These are phyloP conservation scores for Dendrolimus punctatus DNA, from an alignment of 1,140 invertebrate genomes.

Conservation along the genomic window DNA sequence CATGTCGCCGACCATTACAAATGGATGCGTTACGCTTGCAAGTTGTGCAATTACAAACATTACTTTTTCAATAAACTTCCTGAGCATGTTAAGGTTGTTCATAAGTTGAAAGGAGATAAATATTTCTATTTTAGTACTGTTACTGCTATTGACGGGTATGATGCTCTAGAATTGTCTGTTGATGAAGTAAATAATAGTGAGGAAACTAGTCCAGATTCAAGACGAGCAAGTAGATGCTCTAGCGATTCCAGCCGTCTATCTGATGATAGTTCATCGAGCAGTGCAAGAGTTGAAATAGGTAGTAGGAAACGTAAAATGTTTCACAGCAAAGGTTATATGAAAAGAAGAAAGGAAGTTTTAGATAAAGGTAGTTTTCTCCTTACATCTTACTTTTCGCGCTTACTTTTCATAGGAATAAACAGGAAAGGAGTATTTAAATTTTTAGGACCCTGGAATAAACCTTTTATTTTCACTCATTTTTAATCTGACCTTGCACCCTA, in stretches of 20 bases:
- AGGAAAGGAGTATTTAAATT: too few species aligned
- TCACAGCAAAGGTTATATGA: slow-evolving; percentile 27
- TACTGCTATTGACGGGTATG: slow-evolving; percentile 52
- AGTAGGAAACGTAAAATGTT: slow-evolving; percentile 50
- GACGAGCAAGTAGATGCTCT: slow-evolving; percentile 55
- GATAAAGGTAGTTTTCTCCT: slow-evolving; percentile 25
- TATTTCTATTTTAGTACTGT: slow-evolving; percentile 60
- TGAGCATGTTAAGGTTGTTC: slow-evolving; percentile 70
- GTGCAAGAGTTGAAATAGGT: slow-evolving; percentile 33
- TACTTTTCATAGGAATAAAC: too few species aligned
- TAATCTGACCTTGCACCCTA: too few species aligned
- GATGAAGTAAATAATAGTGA: slow-evolving; percentile 32
- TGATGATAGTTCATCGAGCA: slow-evolving; percentile 57
- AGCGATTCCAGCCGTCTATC: slow-evolving; percentile 59
- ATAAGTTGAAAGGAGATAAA: slow-evolving; percentile 61
- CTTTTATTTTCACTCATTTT: too few species aligned
- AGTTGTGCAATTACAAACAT: slow-evolving; percentile 73
- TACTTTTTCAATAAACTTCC: slow-evolving; percentile 71
- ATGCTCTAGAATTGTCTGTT: slow-evolving; percentile 38
- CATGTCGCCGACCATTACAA: slow-evolving; percentile 73
- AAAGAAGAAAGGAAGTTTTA: slow-evolving; percentile 36
- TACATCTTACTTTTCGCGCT: too few species aligned
- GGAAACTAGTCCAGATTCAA: slow-evolving; percentile 39
- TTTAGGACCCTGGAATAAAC: too few species aligned
- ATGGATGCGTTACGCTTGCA: slow-evolving; percentile 73